Evolutionary conservation across 1,140 invertebrate genomes (phyloP).

Genomic region (Frieseomelitta varia): DNA sequence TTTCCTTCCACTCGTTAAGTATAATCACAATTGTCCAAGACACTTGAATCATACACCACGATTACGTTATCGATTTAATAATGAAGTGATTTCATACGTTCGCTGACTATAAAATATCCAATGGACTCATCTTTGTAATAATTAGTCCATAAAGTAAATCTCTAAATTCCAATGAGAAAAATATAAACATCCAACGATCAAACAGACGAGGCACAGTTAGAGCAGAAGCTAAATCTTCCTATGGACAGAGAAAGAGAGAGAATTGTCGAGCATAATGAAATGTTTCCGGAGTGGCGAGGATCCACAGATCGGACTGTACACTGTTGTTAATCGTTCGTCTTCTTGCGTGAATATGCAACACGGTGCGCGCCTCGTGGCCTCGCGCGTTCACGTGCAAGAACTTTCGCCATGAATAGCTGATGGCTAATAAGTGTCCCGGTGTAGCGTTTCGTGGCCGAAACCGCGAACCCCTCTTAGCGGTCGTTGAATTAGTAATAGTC

Average conservation of each 20-base stretch:
- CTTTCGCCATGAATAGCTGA: slow-evolving; percentile 66
- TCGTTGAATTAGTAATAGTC: slow-evolving; percentile 69
- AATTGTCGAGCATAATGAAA: slow-evolving; percentile 1
- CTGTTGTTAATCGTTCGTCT: slow-evolving; percentile 26
- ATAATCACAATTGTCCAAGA: neutral
- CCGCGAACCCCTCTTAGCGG: slow-evolving; percentile 52
- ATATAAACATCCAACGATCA: neutral
- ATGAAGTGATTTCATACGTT: neutral
- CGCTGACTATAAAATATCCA: too few relatives aligned
- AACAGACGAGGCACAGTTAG: neutral
- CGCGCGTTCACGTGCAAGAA: slow-evolving; percentile 37
- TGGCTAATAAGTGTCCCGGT: slow-evolving; percentile 56
- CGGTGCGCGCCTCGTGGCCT: neutral
- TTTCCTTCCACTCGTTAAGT: neutral
- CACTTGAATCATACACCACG: neutral
- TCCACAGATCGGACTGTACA: neutral
- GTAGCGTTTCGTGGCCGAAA: slow-evolving; percentile 48
- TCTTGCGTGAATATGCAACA: slow-evolving; percentile 38
- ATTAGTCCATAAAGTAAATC: too few relatives aligned
- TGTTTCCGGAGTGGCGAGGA: neutral
- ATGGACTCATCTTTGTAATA: neutral
- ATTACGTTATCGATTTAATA: neutral
- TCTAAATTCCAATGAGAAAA: neutral
- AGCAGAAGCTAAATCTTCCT: neutral
- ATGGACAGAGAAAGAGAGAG: neutral